Percentiles rank a stretch among this genome's conserved stretches.
Conservation (phyloP, 1,140 invertebrate species). For the Cydia pomonella region DNA sequence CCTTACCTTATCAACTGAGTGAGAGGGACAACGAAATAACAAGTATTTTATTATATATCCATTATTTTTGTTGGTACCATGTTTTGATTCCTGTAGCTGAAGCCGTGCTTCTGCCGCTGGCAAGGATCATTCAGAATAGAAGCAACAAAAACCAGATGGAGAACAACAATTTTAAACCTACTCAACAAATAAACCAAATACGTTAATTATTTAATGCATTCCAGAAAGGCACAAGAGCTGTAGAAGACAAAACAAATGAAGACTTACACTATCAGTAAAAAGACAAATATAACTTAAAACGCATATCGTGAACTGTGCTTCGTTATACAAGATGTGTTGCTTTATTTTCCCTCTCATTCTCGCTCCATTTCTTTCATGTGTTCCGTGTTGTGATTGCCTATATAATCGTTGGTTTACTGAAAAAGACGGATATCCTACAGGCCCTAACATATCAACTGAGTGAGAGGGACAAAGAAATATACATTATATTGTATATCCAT, state of each 20-base stretch:
- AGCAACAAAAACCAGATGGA: neutral
- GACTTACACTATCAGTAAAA: too few species aligned
- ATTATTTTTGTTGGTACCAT: neutral
- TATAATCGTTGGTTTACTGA: slow-evolving; percentile 38
- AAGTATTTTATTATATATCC: slow-evolving; percentile 36
- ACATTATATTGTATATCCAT: slow-evolving; percentile 40
- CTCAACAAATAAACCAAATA: too few species aligned
- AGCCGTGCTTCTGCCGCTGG: neutral
- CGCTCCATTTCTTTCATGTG: slow-evolving; percentile 43
- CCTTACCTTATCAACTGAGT: too few species aligned
- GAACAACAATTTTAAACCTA: neutral
- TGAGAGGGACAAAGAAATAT: too few species aligned
- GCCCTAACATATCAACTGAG: too few species aligned
- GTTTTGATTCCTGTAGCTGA: neutral
- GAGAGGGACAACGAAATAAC: too few species aligned
- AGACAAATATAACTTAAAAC: neutral
- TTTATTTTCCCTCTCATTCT: neutral
- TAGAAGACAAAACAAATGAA: too few species aligned
- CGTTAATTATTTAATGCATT: too few species aligned
- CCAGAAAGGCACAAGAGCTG: too few species aligned
- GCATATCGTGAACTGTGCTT: neutral
- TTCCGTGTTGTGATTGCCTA: slow-evolving; percentile 41
- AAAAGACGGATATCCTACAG: neutral
- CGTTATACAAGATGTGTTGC: neutral
- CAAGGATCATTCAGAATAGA: neutral